A percentile compares a stretch with the other conserved stretches of the same genome.
These are phyloP conservation scores for Sphaerophoria rueppellii DNA, from an alignment of 2,888 invertebrate genomes.

Conservation along the genomic window DNA sequence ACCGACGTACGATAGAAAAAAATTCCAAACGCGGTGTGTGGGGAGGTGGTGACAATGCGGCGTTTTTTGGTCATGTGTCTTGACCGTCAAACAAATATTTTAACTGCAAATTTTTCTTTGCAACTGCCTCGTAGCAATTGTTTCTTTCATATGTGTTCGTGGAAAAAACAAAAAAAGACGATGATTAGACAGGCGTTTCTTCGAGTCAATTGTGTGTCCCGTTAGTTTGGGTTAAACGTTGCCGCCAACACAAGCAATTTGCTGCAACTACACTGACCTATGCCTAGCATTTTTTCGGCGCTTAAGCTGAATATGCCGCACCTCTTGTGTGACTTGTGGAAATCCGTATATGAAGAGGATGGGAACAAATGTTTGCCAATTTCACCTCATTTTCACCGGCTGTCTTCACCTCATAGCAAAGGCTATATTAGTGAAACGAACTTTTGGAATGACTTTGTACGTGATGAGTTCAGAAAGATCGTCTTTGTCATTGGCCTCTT, in stretches of 20 bases:
- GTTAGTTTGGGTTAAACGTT: conserved; percentile 29
- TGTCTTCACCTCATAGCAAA: background rate
- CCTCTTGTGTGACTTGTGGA: conserved; percentile 15
- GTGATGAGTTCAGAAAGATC: conserved; percentile 60
- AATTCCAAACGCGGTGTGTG: background rate
- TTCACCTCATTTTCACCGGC: conserved; percentile 24
- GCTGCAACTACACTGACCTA: conserved; percentile 3
- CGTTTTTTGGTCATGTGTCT: conserved; percentile 59
- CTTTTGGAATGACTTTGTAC: conserved; percentile 27
- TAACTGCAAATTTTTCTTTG: background rate
- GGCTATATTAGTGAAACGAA: background rate
- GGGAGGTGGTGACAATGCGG: background rate
- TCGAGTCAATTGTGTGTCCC: conserved; percentile 38
- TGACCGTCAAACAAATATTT: conserved; percentile 62
- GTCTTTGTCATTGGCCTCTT: conserved; percentile 8
- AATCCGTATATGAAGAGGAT: background rate
- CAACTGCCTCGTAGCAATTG: background rate
- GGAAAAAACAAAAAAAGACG: conserved; percentile 28
- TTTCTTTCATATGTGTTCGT: conserved; percentile 7
- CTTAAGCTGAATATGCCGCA: conserved; percentile 23
- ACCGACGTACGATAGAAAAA: conserved; percentile 17
- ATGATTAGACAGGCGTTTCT: conserved; percentile 58
- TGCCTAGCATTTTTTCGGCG: background rate
- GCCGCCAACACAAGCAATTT: conserved; percentile 30
- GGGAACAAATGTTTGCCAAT: conserved; percentile 45